These are phyloP conservation scores for Dipodomys ordii DNA, from an alignment of 2,113 vertebrate species.

Conservation along the genomic window DNA sequence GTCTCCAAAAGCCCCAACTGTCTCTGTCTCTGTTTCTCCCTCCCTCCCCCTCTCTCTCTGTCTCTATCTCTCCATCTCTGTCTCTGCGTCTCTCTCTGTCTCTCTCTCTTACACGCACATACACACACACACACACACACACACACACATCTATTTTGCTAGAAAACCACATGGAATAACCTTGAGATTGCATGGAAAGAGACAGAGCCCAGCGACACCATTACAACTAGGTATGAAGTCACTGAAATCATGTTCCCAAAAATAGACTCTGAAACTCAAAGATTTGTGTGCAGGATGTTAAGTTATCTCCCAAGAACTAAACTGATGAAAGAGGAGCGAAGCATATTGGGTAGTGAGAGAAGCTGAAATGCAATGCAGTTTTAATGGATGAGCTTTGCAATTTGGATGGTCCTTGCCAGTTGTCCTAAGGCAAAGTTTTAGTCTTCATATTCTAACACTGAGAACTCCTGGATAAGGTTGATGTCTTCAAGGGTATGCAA, in stretches of 20 bases:
- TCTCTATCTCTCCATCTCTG: no score
- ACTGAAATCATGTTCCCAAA: not conserved
- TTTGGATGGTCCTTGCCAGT: not conserved
- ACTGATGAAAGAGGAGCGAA: not conserved
- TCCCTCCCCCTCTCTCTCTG: no score
- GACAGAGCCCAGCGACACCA: not conserved
- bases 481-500: not conserved
- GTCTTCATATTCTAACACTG: not conserved
- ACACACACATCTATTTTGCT: not conserved
- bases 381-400: not conserved
- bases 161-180: not conserved
- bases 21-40: no score
- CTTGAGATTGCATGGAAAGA: not conserved
- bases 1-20: not conserved
- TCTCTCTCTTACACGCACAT: no score
- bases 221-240: not conserved
- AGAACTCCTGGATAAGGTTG: not conserved
- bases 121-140: not conserved
- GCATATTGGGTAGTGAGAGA: not conserved
- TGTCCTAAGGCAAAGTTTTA: not conserved
- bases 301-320: not conserved
- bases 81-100: no score
- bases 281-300: not conserved
- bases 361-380: not conserved
- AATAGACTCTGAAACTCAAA: not conserved